Evolutionary conservation across 2,888 invertebrate genomes (phyloP), one percentile per base, ranked within the genome.

Genomic region (Pilophorus perplexus): DNA sequence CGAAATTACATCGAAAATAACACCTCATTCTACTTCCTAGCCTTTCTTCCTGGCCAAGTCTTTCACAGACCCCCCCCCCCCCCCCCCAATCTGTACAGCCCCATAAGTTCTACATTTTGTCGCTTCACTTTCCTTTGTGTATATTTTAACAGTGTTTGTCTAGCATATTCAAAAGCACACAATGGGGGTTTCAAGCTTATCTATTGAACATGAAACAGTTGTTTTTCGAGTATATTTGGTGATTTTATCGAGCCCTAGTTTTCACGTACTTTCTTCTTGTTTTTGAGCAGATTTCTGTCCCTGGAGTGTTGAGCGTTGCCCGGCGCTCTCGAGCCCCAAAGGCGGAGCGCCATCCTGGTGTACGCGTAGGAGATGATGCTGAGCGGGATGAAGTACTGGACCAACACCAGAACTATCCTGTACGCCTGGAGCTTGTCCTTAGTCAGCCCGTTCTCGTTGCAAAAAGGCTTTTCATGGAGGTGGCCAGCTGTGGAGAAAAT

Each of bases 221-320:
- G n/a, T 22, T 20, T 18, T 22, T n/a, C n/a, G n/a, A n/a, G n/a
- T n/a, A n/a, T n/a, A n/a, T n/a, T n/a, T n/a, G n/a, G n/a, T n/a
- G n/a, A n/a, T n/a, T n/a, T n/a, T n/a, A n/a, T n/a, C n/a, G n/a
- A n/a, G 23, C 23, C 44, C 6, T 18, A 33, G n/a, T n/a, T n/a
- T n/a, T n/a, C n/a, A n/a, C n/a, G n/a, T 77, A 90, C 91, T 85
- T 88, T 90, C 74, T 88, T 88, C 75, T 90, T 90, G 75, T 92
- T 92, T 73, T 83, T 85, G 78, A 89, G 83, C 66, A 91, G 81
- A 65, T 85, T 85, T n/a, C 88, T 87, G 73, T 91, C 91, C 22
- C 90, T 80, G 12, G 83, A 82, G 75, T 88, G 87, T 73, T 89
- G 85, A 0, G 88, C 88, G 74, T 88, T 88, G 3, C 90, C 90